Evolutionary conservation across 2,113 vertebrate species (phyloP), one percentile per base, ranked within the genome.

Genomic region (Octodon degus): DNA sequence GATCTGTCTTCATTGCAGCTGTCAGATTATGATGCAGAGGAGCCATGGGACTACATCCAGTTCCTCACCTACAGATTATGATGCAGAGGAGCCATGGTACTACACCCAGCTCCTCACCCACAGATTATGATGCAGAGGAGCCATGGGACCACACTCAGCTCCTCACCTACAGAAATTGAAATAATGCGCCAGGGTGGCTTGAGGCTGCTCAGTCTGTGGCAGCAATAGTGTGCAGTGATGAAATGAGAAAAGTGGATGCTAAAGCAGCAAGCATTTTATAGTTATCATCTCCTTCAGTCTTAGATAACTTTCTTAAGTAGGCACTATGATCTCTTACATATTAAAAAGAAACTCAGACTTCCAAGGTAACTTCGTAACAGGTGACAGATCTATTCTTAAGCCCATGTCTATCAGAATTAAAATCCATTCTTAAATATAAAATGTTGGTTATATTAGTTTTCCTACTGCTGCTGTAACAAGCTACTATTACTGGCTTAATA

Each of bases 21-120:
- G 50, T n/a, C n/a, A 30, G 37, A 80, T 34, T 1, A 0, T 0
- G 32, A 34, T 3, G 1, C 25, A 30, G 22, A 88, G 60, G 3
- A 82, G 3, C 20, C 32, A 20, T 13, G 5, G 0, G 40, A 3
- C 40, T 2, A 7, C 1, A 2, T 3, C 53, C 32, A 34, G 19
- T 19, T 27, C 16, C 55, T 30, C 30, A 47, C 0, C 17, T 72
- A 43, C n/a, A 74, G 8, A 53, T n/a, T n/a, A n/a, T n/a, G 32
- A 34, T 3, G 1, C 25, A 30, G 22, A 88, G 60, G 3, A 82
- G 3, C 20, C 32, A 20, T 13, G 5, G 0, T n/a, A 3, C 40
- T 2, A 7, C 1, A 2, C 5, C 53, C 32, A 34, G 19, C 24
- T 27, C 16, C 55, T 30, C 30, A 47, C 0, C 17, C n/a, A n/a